Base-by-base conservation (phyloP, 2,888 invertebrate genomes). In the Myathropa florea region DNA sequence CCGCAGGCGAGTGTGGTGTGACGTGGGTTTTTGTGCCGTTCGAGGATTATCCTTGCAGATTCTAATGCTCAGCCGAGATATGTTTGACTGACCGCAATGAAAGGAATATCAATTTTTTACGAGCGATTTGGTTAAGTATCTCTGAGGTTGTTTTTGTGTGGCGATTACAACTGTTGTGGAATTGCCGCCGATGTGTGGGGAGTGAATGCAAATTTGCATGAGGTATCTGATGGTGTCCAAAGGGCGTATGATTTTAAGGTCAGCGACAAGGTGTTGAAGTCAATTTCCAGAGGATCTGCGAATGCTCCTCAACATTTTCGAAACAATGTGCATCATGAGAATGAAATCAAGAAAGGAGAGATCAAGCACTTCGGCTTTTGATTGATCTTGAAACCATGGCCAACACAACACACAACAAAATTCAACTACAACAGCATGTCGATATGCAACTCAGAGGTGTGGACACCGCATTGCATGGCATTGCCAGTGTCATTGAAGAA, bases 31-130 rank as follows among this genome's bases (percentile, higher is more conserved):
- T 57, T 24, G 24, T 57, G 23, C 24, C 23, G 57, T 14, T 4
- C 0, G 6, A 14, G 61, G 75, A 57, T 81, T 63, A 81, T 81
- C 75, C 64, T 36, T 61, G 46, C 10, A 23, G 61, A 39, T 24
- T 68, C 64, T 63, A 26, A 57, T 59, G 21, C 10, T 75, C 36
- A 75, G 75, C 75, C n/a, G 30, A 39, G 81, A 68, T 75, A 23
- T 60, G 67, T 28, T 28, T 67, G 46, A 81, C 63, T 81, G 75
- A 75, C 75, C 81, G 18, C 26, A 36, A 30, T 12, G 55, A 14
- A 23, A 30, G 61, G 28, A 6, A 26, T 30, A 21, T 63, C 39
- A 23, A 21, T 61, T 72, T 72, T 59, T 70, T 57, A 57, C 57
- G 24, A 57, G 57, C 57, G 24, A 57, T 57, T 57, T 23, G 24